These are phyloP conservation scores for Hippolais icterina DNA, from an alignment of 2,113 vertebrate species.

Conservation along the genomic window DNA sequence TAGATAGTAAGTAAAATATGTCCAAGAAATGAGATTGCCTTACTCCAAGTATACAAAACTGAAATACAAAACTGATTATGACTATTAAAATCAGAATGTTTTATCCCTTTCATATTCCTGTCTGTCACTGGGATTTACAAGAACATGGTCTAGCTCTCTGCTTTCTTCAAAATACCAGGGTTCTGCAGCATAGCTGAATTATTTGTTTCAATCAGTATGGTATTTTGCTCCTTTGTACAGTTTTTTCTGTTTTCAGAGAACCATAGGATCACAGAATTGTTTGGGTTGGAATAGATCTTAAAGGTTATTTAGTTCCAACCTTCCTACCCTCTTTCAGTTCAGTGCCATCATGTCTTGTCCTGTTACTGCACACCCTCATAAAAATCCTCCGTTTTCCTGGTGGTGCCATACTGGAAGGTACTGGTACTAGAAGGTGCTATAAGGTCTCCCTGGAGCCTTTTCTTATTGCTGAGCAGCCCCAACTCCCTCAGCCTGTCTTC, in stretches of 20 bases:
- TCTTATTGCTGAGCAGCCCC: background rate
- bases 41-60: background rate
- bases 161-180: background rate
- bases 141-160: background rate
- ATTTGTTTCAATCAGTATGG: background rate
- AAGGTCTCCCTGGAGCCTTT: background rate
- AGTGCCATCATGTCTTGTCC: accelerated
- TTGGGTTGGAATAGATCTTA: background rate
- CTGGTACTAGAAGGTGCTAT: background rate
- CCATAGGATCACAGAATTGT: background rate
- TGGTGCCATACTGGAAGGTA: too few species aligned
- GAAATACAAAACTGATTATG: background rate
- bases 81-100: background rate
- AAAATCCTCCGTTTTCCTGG: background rate
- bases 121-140: background rate
- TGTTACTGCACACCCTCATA: background rate
- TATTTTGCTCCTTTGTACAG: background rate
- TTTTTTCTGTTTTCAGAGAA: background rate
- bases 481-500: background rate
- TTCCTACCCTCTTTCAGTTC: background rate
- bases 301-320: background rate
- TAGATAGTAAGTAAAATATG: background rate
- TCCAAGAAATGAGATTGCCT: background rate
- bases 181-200: background rate
- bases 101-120: background rate